Evolutionary conservation across 2,797 vertebrate genomes (phyloP).

Genomic region (Graptemys geographica): DNA sequence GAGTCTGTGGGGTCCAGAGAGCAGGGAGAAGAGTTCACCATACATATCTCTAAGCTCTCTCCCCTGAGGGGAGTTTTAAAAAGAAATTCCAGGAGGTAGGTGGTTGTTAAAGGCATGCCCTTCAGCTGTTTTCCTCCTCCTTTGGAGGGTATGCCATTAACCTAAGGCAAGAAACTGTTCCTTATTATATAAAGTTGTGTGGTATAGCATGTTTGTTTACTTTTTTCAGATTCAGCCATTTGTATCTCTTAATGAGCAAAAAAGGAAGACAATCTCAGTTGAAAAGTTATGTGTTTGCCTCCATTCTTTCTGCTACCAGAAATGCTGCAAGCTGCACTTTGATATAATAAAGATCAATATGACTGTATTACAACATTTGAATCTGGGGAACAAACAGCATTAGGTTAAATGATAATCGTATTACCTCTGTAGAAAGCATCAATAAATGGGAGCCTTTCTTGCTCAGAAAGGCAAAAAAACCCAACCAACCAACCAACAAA

Average conservation of each 20-base stretch:
- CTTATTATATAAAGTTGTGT: background rate
- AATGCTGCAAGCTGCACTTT: conserved; percentile 12
- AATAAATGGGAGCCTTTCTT: conserved; percentile 63
- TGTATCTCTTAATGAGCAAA: background rate
- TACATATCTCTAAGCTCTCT: conserved; percentile 35
- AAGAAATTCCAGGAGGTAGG: conserved; percentile 31
- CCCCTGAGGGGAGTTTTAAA: background rate
- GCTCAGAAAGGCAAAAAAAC: conserved; percentile 29
- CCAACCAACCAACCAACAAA: background rate
- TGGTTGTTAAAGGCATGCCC: conserved; percentile 4
- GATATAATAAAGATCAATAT: conserved; percentile 70
- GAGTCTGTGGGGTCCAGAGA: background rate
- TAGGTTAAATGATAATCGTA: conserved; percentile 72
- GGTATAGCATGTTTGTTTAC: background rate
- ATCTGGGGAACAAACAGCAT: conserved; percentile 66
- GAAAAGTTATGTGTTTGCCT: background rate
- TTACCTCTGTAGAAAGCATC: conserved; percentile 66
- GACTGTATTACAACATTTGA: conserved; percentile 63
- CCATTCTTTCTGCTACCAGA: background rate
- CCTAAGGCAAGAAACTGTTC: background rate
- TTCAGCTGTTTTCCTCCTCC: too few relatives aligned
- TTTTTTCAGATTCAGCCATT: background rate
- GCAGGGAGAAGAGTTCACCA: background rate
- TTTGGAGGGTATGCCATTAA: too few relatives aligned
- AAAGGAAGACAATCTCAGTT: background rate